These are phyloP conservation scores for Pluvialis apricaria DNA, from an alignment of 2,113 vertebrate species.

Conservation along the genomic window DNA sequence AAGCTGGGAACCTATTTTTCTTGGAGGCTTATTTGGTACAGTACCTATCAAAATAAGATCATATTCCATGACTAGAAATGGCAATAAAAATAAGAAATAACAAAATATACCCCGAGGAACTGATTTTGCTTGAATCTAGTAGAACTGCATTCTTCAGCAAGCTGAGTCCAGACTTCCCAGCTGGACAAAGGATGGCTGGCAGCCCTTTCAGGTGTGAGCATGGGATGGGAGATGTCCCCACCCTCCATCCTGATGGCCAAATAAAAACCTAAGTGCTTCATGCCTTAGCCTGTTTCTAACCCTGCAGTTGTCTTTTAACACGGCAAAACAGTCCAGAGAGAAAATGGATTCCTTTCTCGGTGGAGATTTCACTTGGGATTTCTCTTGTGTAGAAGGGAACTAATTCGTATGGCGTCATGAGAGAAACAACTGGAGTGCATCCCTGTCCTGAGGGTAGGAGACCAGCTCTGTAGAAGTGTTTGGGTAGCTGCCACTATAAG, in stretches of 20 bases:
- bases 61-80: not conserved
- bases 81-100: not conserved
- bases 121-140: not conserved
- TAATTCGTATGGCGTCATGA: not conserved
- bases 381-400: not conserved
- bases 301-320: not conserved
- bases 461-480: not conserved
- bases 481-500: not conserved
- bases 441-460: not conserved
- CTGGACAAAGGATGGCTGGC: not conserved
- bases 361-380: not conserved
- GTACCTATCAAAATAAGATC: not conserved
- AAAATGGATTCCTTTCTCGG: not conserved
- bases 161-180: not conserved
- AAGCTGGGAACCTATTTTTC: not conserved
- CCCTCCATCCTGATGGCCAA: not conserved
- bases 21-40: not conserved
- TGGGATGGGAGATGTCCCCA: not conserved
- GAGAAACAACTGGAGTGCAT: fast-evolving
- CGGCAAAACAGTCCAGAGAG: not conserved
- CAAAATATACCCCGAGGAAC: not conserved
- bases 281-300: not conserved
- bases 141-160: not conserved
- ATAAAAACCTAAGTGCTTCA: not conserved
- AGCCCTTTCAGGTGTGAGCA: not conserved